Evolutionary conservation across 2,113 vertebrate genomes (phyloP).

Genomic region (Pardalotus punctatus): DNA sequence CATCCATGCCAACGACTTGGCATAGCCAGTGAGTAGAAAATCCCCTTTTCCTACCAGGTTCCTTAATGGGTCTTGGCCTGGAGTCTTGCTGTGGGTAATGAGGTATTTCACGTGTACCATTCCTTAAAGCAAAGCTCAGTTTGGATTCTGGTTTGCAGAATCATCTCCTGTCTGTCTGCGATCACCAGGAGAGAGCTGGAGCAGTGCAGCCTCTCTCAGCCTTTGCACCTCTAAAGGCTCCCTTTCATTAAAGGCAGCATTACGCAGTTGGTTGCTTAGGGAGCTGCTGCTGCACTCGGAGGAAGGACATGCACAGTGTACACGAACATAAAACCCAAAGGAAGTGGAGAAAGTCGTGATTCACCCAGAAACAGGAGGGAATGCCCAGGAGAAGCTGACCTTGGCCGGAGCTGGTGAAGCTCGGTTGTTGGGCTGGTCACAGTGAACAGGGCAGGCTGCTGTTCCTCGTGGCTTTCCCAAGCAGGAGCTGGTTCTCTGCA

Average conservation of each 20-base stretch:
- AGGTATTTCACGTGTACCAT: background rate
- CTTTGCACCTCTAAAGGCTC: background rate
- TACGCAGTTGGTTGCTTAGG: background rate
- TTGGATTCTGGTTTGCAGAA: background rate
- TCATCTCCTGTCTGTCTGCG: background rate
- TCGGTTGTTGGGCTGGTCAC: background rate
- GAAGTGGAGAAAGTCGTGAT: background rate
- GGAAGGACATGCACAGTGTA: background rate
- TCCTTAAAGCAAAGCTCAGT: background rate
- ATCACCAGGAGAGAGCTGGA: background rate
- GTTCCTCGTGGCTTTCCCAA: background rate
- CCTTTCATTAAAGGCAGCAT: background rate
- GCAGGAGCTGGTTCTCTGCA: background rate
- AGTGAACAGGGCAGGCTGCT: background rate
- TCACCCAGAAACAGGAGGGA: background rate
- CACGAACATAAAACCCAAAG: background rate
- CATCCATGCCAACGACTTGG: background rate
- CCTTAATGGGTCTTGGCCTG: background rate
- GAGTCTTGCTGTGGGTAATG: background rate
- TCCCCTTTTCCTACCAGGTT: background rate
- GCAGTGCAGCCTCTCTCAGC: fast-evolving
- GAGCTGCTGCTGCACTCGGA: background rate
- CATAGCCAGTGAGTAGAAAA: background rate
- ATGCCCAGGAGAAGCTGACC: background rate
- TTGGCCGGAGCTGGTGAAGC: background rate